Evolutionary conservation across 2,797 vertebrate genomes (phyloP).

Genomic region (Taenioides sp.): DNA sequence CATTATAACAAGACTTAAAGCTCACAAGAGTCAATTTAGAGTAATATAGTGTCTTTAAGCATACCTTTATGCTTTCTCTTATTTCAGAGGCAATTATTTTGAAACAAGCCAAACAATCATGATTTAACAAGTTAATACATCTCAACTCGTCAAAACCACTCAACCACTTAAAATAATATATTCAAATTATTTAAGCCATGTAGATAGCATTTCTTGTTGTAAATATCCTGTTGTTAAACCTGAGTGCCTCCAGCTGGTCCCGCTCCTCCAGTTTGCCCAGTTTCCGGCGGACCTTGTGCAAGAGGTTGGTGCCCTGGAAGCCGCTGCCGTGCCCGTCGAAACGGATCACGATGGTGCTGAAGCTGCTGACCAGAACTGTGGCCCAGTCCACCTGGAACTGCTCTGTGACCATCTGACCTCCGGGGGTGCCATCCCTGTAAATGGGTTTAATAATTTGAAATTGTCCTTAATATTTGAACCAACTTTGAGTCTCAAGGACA

Average conservation of each 20-base stretch:
- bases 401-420: slow-evolving; percentile 91
- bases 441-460: neutral
- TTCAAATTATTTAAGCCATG: no score
- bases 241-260: slow-evolving; percentile 90
- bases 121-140: neutral
- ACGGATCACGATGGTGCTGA: slow-evolving; percentile 85
- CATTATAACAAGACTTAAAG: no score
- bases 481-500: neutral
- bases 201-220: no score
- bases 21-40: no score
- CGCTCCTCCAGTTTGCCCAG: slow-evolving; percentile 87
- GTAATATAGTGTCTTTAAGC: no score
- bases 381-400: slow-evolving; percentile 91
- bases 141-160: neutral
- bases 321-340: slow-evolving; percentile 94
- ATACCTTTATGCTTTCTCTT: neutral
- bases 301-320: slow-evolving; percentile 91
- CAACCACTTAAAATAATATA: neutral
- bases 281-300: slow-evolving; percentile 85
- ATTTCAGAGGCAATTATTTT: neutral
- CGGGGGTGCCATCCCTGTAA: slow-evolving; percentile 88
- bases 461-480: neutral
- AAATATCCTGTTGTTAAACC: slow-evolving; percentile 66
- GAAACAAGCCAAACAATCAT: neutral
- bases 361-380: slow-evolving; percentile 91